Conservation (phyloP, 2,797 vertebrate species). For the Botia almorhae region DNA sequence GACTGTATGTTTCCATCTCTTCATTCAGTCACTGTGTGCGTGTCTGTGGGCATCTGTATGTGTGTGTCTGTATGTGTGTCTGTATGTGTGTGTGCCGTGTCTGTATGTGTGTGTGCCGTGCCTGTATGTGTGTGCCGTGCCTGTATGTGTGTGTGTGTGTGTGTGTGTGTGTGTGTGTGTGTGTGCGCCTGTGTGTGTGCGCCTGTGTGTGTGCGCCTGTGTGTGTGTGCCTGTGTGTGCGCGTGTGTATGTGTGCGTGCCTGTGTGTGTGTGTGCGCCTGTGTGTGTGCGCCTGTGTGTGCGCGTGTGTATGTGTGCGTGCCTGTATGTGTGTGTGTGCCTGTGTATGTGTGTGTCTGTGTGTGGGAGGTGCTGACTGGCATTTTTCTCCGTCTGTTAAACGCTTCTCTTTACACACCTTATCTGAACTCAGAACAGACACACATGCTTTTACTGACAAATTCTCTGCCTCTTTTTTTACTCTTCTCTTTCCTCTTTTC, state of each 20-base stretch:
- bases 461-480: not conserved
- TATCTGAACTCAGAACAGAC: conserved; percentile 33
- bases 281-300: too few relatives aligned
- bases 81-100: too few relatives aligned
- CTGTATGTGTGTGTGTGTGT: too few relatives aligned
- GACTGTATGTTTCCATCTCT: conserved; percentile 17
- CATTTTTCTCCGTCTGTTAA: conserved; percentile 49
- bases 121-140: too few relatives aligned
- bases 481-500: not conserved
- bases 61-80: too few relatives aligned
- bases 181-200: too few relatives aligned
- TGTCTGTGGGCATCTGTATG: too few relatives aligned
- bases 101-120: too few relatives aligned
- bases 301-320: too few relatives aligned
- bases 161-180: not conserved
- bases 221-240: conserved; percentile 5
- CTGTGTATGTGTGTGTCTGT: not conserved
- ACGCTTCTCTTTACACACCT: conserved; percentile 35
- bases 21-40: not conserved
- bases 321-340: too few relatives aligned
- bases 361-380: conserved; percentile 47
- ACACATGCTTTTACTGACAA: conserved; percentile 4
- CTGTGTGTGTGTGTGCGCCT: too few relatives aligned
- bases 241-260: too few relatives aligned
- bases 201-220: not conserved